A percentile compares a stretch with the other conserved stretches of the same genome.
Conservation (phyloP, 1,140 invertebrate species). For the Micrasema minimum region DNA sequence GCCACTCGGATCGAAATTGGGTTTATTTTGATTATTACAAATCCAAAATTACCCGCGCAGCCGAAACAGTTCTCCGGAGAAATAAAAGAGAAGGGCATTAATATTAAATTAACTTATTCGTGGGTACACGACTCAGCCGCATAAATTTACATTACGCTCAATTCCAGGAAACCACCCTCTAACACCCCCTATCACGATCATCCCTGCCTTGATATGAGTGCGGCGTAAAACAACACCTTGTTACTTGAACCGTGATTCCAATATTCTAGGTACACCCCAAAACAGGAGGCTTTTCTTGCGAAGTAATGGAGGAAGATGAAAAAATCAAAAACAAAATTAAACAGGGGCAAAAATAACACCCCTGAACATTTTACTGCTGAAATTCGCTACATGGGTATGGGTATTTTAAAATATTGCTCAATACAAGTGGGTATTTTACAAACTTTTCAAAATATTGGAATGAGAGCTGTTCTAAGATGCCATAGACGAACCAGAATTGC, state of each 20-base stretch:
- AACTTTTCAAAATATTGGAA: too few species aligned
- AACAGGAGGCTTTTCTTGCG: neutral
- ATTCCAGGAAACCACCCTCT: constrained; percentile 37
- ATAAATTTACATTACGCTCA: constrained; percentile 53
- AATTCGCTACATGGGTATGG: too few species aligned
- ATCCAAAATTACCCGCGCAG: constrained; percentile 1
- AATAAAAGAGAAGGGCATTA: constrained; percentile 41
- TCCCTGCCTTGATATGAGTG: constrained; percentile 26
- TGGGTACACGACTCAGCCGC: constrained; percentile 42
- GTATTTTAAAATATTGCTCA: too few species aligned
- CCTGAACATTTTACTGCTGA: too few species aligned
- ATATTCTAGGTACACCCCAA: constrained; percentile 40
- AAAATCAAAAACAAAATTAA: too few species aligned
- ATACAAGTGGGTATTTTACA: too few species aligned
- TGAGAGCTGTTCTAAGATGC: too few species aligned
- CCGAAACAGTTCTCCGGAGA: constrained; percentile 5
- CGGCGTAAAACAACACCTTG: constrained; percentile 42
- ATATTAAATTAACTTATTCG: constrained; percentile 47
- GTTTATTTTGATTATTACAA: constrained; percentile 6
- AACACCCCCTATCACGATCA: constrained; percentile 5
- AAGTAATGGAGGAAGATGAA: too few species aligned
- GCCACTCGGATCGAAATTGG: neutral
- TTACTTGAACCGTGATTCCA: constrained; percentile 50
- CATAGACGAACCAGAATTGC: too few species aligned
- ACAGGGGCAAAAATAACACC: too few species aligned